A percentile compares a stretch with the other conserved stretches of the same genome.
phyloP scores from a whole-genome alignment of 2,797 vertebrate genomes.

The Pterois miles region DNA sequence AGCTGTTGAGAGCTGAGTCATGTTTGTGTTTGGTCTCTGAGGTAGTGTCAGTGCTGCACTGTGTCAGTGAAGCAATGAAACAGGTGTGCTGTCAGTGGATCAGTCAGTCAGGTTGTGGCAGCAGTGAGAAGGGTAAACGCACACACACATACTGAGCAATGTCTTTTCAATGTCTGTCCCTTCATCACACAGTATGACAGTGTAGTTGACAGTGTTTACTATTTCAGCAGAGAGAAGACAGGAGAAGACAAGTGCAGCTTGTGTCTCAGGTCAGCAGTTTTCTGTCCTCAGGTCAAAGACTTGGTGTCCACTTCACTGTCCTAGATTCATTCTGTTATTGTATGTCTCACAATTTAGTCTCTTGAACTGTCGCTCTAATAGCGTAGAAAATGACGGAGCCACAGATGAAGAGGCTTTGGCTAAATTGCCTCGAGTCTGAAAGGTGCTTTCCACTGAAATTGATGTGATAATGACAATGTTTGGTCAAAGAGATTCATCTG shows the following conservation, averaged over 20 bases:
- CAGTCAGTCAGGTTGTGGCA: conserved; percentile 41
- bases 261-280: conserved; percentile 89
- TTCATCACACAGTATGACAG: conserved; percentile 71
- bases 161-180: conserved; percentile 52
- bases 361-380: conserved; percentile 67
- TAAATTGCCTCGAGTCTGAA: conserved; percentile 28
- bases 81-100: conserved; percentile 55
- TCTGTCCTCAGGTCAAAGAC: conserved; percentile 84
- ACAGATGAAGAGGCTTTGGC: conserved; percentile 67
- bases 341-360: conserved; percentile 78
- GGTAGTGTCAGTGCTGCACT: conserved; percentile 56
- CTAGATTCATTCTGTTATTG: conserved; percentile 77
- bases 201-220: conserved; percentile 88
- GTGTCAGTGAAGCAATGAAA: conserved; percentile 46
- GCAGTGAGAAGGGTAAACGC: conserved; percentile 36
- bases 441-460: conserved; percentile 31
- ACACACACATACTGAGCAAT: conserved; percentile 33
- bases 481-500: conserved; percentile 70
- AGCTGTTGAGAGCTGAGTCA: conserved; percentile 30
- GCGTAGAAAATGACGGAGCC: conserved; percentile 72
- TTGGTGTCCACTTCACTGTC: conserved; percentile 81
- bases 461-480: conserved; percentile 13
- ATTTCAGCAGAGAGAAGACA: conserved; percentile 91
- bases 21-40: conserved; percentile 50
- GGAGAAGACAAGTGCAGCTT: conserved; percentile 89